A percentile compares a stretch with the other conserved stretches of the same genome.
These are phyloP conservation scores for Dinomys branickii DNA, from an alignment of 2,113 vertebrate genomes.

Conservation along the genomic window DNA sequence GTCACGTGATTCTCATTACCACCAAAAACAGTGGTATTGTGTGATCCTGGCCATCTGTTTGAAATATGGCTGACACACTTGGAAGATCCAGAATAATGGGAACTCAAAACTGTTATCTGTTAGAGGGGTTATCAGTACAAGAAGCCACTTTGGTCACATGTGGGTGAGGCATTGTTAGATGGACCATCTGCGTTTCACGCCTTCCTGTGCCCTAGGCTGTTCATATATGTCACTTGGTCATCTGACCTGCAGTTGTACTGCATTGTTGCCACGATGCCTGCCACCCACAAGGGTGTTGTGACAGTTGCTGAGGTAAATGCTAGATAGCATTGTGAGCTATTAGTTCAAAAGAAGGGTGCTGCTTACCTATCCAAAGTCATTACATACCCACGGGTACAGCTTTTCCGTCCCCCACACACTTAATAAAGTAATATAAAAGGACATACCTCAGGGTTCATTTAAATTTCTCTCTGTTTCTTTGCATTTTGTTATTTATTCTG, in stretches of 20 bases:
- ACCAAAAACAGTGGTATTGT: conserved; percentile 55
- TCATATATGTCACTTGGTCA: neutral
- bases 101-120: neutral
- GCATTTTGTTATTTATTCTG: conserved; percentile 41
- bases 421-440: conserved; percentile 56
- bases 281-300: conserved; percentile 45
- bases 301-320: conserved; percentile 29
- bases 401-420: neutral
- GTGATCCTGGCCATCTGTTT: conserved; percentile 74
- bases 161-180: neutral
- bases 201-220: neutral
- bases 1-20: conserved; percentile 55
- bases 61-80: conserved; percentile 20
- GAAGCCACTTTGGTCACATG: neutral
- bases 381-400: conserved; percentile 18
- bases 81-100: conserved; percentile 30
- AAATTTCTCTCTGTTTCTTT: conserved; percentile 36
- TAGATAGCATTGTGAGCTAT: conserved; percentile 43
- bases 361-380: conserved; percentile 25
- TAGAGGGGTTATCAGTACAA: neutral
- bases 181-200: neutral
- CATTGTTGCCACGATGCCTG: neutral
- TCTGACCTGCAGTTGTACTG: neutral
- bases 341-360: conserved; percentile 46
- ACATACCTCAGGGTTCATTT: conserved; percentile 42